Conservation (phyloP, 2,113 vertebrate species). For the Xyliphius kryptos region DNA sequence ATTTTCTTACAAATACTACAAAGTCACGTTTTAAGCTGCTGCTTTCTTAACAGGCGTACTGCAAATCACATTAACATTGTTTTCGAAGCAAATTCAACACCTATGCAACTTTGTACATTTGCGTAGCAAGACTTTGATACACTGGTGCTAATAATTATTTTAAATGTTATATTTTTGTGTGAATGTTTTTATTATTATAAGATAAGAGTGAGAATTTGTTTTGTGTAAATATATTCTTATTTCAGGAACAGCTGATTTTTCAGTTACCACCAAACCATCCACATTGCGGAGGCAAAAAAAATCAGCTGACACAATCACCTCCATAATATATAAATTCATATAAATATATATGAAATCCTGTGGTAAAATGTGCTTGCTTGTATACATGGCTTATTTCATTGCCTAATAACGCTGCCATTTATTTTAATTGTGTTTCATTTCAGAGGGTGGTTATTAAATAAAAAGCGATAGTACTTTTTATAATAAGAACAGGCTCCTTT, state of each 20-base stretch:
- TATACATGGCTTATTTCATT: slow-evolving; percentile 51
- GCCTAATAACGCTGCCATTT: slow-evolving; percentile 50
- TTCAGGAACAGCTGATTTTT: slow-evolving; percentile 68
- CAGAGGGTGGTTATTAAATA: slow-evolving; percentile 41
- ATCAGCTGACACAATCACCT: slow-evolving; percentile 55
- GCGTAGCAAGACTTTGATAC: slow-evolving; percentile 91
- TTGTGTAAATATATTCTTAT: slow-evolving; percentile 85
- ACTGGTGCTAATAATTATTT: slow-evolving; percentile 99
- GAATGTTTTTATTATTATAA: slow-evolving; percentile 83
- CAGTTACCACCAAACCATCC: slow-evolving; percentile 44
- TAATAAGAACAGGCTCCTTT: slow-evolving; percentile 20
- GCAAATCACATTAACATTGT: slow-evolving; percentile 28
- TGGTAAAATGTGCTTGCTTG: slow-evolving; percentile 57
- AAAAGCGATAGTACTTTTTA: slow-evolving; percentile 24
- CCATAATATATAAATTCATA: slow-evolving; percentile 27
- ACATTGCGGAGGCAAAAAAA: slow-evolving; percentile 41
- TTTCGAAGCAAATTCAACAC: slow-evolving; percentile 56
- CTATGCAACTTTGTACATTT: slow-evolving; percentile 96
- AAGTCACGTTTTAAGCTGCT: slow-evolving; percentile 38
- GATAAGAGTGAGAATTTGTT: slow-evolving; percentile 77
- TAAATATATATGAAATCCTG: slow-evolving; percentile 51
- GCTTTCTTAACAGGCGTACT: slow-evolving; percentile 47
- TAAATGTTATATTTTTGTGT: slow-evolving; percentile 98
- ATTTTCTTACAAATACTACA: slow-evolving; percentile 6
- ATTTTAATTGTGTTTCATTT: slow-evolving; percentile 50